Evolutionary conservation across 2,113 vertebrate species (phyloP).

Genomic region (Reinhardtius hippoglossoides): DNA sequence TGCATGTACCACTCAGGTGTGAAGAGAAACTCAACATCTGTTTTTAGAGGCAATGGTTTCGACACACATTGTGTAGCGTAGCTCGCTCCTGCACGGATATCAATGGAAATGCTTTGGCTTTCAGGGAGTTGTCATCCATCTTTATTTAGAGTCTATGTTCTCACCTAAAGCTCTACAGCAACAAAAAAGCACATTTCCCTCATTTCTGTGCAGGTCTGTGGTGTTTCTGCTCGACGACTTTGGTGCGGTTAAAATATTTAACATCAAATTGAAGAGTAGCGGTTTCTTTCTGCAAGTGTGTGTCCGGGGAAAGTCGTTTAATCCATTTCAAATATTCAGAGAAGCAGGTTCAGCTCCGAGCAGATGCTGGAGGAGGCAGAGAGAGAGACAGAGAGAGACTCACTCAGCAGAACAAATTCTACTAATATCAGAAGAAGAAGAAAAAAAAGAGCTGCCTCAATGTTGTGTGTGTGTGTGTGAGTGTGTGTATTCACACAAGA

Average conservation of each 20-base stretch:
- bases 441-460: constrained; percentile 43
- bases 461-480: constrained; percentile 28
- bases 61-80: no score
- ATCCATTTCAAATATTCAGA: constrained; percentile 65
- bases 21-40: no score
- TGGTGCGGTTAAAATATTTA: constrained; percentile 18
- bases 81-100: no score
- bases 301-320: constrained; percentile 63
- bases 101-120: no score
- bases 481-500: constrained; percentile 27
- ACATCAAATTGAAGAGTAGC: constrained; percentile 28
- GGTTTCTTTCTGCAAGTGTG: constrained; percentile 36
- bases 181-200: no score
- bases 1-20: no score
- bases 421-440: constrained; percentile 56
- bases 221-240: not conserved
- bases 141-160: no score
- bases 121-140: no score
- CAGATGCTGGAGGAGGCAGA: constrained; percentile 34
- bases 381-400: constrained; percentile 10
- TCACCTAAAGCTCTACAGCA: no score
- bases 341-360: constrained; percentile 59
- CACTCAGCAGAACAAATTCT: constrained; percentile 73
- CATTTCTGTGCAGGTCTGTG: no score
- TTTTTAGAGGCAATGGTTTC: no score